Evolutionary conservation across 1,140 invertebrate species (phyloP).

Genomic region (Musca domestica): DNA sequence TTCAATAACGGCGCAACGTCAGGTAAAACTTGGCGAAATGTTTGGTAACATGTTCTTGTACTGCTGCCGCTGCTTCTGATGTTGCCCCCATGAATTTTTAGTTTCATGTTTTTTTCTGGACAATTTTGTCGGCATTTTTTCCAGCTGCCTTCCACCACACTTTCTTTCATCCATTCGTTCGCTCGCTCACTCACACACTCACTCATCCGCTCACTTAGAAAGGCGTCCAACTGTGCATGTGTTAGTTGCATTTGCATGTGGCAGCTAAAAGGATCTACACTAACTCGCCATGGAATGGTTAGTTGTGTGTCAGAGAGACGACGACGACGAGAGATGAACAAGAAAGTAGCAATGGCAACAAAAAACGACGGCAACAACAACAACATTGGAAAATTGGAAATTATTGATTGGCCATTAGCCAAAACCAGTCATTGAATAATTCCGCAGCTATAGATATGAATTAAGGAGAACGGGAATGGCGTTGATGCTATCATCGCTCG

Average conservation of each 20-base stretch:
- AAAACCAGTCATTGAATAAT: slow-evolving; percentile 26
- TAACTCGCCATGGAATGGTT: too few species aligned
- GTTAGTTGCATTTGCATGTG: too few species aligned
- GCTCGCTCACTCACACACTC: too few species aligned
- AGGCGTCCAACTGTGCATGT: too few species aligned
- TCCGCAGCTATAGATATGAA: slow-evolving; percentile 27
- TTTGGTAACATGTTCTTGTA: slow-evolving; percentile 15
- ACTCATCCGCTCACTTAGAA: too few species aligned
- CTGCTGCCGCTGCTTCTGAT: too few species aligned
- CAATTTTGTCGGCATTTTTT: too few species aligned
- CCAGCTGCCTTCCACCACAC: neutral
- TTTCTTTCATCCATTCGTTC: neutral
- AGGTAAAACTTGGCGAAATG: slow-evolving; percentile 19
- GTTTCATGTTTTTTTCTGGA: too few species aligned
- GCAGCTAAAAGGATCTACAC: neutral
- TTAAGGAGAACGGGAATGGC: slow-evolving; percentile 14
- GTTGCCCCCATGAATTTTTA: too few species aligned
- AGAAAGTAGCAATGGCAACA: too few species aligned
- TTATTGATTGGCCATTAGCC: slow-evolving; percentile 53
- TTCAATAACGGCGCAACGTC: neutral
- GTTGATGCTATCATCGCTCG: neutral
- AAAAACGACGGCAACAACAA: too few species aligned
- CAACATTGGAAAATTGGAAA: slow-evolving; percentile 43
- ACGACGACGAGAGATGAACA: too few species aligned
- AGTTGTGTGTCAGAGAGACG: neutral